A percentile compares a stretch with the other conserved stretches of the same genome.
Evolutionary conservation across 2,797 vertebrate species (phyloP).

Genomic region (Corythornis leucogaster): DNA sequence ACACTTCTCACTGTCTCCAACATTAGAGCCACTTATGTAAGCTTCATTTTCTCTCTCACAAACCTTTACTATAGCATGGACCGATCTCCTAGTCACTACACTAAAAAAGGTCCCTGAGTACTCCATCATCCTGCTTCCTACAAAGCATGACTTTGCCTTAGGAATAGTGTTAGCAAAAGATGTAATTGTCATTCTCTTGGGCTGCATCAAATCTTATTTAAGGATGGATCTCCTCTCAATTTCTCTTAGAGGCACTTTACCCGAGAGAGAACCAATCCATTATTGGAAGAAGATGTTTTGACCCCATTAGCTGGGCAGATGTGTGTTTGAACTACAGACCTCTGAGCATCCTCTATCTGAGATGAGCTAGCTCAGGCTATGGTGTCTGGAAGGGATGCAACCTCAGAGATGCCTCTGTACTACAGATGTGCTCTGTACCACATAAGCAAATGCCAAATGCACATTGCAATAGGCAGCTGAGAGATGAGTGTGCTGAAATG

Average conservation of each 20-base stretch:
- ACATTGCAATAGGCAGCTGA: background rate
- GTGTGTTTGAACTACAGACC: slow-evolving; percentile 58
- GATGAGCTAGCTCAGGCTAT: background rate
- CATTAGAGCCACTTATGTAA: background rate
- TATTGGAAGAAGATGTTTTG: slow-evolving; percentile 54
- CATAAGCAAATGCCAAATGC: background rate
- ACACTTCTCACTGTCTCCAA: background rate
- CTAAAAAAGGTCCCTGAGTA: background rate
- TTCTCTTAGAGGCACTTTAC: slow-evolving; percentile 62
- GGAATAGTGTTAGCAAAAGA: slow-evolving; percentile 18
- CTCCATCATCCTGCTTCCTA: background rate
- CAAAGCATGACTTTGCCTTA: slow-evolving; percentile 32
- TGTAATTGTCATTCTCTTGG: slow-evolving; percentile 67
- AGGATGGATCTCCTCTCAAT: slow-evolving; percentile 51
- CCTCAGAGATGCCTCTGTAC: background rate
- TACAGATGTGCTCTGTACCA: background rate
- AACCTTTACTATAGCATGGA: background rate
- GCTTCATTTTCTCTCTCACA: background rate
- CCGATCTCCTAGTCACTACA: background rate
- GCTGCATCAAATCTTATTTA: slow-evolving; percentile 68
- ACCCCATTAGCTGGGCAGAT: slow-evolving; percentile 69
- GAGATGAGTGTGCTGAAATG: background rate
- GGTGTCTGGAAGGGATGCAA: background rate
- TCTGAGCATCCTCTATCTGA: background rate
- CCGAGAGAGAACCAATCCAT: slow-evolving; percentile 57